phyloP scores from a whole-genome alignment of 2,113 vertebrate genomes.

The Ia io region DNA sequence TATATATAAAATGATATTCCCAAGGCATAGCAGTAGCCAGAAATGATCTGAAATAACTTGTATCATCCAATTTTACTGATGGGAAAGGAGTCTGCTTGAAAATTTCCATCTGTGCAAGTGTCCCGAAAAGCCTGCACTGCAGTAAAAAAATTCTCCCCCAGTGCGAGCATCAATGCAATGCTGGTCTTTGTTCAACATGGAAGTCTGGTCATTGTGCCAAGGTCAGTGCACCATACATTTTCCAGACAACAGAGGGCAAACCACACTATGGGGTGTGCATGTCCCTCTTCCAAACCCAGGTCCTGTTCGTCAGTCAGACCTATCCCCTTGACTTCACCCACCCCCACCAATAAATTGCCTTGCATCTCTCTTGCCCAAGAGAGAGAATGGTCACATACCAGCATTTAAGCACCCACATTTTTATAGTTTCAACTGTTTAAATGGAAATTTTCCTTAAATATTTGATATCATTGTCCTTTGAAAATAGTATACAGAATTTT shows the following conservation, averaged over 20 bases:
- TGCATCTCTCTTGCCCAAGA: not conserved
- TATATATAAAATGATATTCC: not conserved
- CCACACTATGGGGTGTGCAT: not conserved
- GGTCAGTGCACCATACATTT: not conserved
- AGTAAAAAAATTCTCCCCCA: not conserved
- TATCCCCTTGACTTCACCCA: not conserved
- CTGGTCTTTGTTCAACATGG: not conserved
- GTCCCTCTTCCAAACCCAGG: no score
- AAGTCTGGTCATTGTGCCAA: not conserved
- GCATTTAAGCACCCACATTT: not conserved
- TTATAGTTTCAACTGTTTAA: not conserved
- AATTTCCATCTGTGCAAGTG: not conserved
- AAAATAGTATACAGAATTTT: not conserved
- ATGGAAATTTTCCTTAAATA: not conserved
- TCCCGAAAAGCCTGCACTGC: not conserved
- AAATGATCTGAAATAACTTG: slow-evolving; percentile 21
- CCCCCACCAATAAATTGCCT: not conserved
- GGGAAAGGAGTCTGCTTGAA: not conserved
- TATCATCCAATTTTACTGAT: not conserved
- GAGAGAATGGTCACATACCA: not conserved
- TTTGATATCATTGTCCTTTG: not conserved
- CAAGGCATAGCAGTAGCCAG: not conserved
- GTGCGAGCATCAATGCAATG: not conserved
- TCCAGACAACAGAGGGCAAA: not conserved
- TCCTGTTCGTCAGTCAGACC: not conserved